Base-by-base conservation (phyloP, 2,888 invertebrate genomes). In the Drosophila melanosoma region DNA sequence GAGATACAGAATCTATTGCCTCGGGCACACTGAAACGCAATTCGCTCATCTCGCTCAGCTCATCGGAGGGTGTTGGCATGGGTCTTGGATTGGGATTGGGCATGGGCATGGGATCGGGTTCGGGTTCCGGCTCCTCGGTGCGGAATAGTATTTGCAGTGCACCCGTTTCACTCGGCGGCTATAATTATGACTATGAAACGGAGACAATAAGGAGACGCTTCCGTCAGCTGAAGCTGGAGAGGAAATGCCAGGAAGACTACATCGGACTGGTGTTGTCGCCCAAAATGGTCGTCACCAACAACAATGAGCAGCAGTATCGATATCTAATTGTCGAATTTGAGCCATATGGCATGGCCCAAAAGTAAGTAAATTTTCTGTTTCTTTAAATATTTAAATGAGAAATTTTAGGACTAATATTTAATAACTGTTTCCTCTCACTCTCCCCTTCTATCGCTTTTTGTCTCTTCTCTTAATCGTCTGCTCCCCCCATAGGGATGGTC, bases 261-360 rank as follows among this genome's bases (percentile, higher is more conserved):
- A 94, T 96, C 42, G 96, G 96, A 3, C 95, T 96, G 45, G 95
- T 96, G 79, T 92, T 97, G 75, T 95, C 96, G 38, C 96, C 96
- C 82, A 95, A 96, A 63, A 95, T 94, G 79, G 94, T 94, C 53
- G 70, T 91, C 52, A 91, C 90, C 23, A 89, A 87, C 51, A 84
- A 81, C 64, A 94, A 94, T 74, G 94, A 95, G 85, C 94, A 93
- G 82, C 95, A 95, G 93, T 94, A 94, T 76, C 94, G 95, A 33
- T 95, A 95, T 82, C 94, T 95, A 70, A 94, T 95, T 68, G 95
- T 95, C 26, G 95, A 95, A 89, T 93, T 96, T 57, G 95, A 95
- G 80, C 94, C 94, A 53, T 95, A 94, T 76, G 95, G 96, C 58
- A 95, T 95, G 92, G 96, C 96, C 32, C 95, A 95, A 76, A 93